Conservation (phyloP, 2,113 vertebrate genomes). For the Carassius carassius region DNA sequence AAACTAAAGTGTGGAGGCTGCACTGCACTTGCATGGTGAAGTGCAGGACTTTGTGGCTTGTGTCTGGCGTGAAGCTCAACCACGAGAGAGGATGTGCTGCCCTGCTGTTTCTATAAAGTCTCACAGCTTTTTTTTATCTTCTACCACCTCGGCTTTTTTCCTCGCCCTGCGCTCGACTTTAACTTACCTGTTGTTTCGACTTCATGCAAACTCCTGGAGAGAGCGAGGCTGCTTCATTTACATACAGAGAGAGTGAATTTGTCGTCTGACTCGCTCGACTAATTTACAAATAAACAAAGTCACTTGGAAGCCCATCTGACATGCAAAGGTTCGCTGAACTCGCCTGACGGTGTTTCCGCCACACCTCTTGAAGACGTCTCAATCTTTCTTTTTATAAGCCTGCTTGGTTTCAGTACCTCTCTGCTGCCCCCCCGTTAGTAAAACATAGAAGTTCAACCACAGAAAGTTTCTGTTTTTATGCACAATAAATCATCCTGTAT, state of each 20-base stretch:
- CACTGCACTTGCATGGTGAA: background rate
- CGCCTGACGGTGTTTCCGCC: background rate
- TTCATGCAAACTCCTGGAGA: background rate
- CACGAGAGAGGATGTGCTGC: background rate
- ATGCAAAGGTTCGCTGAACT: background rate
- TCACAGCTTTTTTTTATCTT: background rate
- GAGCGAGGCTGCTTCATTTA: background rate
- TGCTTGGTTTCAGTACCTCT: slow-evolving; percentile 39
- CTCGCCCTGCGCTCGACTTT: background rate
- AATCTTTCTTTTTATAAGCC: background rate
- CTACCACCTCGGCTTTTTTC: background rate
- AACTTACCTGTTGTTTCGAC: background rate
- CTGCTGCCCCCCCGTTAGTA: slow-evolving; percentile 84
- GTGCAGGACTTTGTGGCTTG: background rate
- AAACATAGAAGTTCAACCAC: background rate
- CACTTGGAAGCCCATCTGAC: background rate
- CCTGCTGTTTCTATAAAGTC: background rate
- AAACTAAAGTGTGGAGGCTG: background rate
- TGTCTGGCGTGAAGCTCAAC: background rate
- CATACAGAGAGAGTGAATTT: background rate
- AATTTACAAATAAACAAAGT: background rate
- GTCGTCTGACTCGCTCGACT: background rate
- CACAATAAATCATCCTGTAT: background rate
- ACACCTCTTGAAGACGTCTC: background rate
- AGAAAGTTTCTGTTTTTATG: background rate